Percentiles rank a stretch among this genome's conserved stretches.
These are phyloP conservation scores for Achroia grisella DNA, from an alignment of 1,140 invertebrate genomes.

Conservation along the genomic window DNA sequence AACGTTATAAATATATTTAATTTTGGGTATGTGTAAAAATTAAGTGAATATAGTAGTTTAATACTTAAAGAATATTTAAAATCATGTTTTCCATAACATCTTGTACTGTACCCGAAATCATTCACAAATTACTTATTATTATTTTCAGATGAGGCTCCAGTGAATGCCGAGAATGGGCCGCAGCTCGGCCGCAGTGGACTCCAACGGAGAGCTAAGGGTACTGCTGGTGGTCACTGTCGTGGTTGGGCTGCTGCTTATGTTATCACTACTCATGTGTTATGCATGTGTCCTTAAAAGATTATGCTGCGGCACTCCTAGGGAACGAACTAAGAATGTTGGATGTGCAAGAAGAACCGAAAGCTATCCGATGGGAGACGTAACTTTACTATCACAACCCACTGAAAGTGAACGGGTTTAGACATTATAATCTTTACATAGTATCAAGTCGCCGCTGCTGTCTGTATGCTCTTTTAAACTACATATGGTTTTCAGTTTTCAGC, in stretches of 20 bases:
- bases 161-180: conserved; percentile 41
- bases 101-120: too few species aligned
- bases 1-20: too few species aligned
- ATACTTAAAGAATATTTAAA: too few species aligned
- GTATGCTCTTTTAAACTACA: not conserved
- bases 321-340: conserved; percentile 51
- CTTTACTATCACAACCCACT: conserved; percentile 70
- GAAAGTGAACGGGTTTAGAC: conserved; percentile 68
- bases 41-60: too few species aligned
- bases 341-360: conserved; percentile 56
- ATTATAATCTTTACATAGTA: not conserved
- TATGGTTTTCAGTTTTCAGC: too few species aligned
- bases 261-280: conserved; percentile 73
- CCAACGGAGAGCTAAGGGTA: conserved; percentile 68
- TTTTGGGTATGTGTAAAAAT: too few species aligned
- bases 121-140: too few species aligned
- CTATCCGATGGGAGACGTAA: conserved; percentile 70
- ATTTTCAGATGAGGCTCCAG: conserved; percentile 26
- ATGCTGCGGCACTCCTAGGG: conserved; percentile 63
- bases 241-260: conserved; percentile 69
- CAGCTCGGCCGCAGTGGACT: conserved; percentile 37
- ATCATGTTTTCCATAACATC: too few species aligned
- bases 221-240: conserved; percentile 71
- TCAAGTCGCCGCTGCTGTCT: too few species aligned
- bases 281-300: conserved; percentile 72